Percentiles rank a stretch among this genome's conserved stretches.
Evolutionary conservation across 2,797 vertebrate species (phyloP).

Genomic region (Discoglossus pictus): DNA sequence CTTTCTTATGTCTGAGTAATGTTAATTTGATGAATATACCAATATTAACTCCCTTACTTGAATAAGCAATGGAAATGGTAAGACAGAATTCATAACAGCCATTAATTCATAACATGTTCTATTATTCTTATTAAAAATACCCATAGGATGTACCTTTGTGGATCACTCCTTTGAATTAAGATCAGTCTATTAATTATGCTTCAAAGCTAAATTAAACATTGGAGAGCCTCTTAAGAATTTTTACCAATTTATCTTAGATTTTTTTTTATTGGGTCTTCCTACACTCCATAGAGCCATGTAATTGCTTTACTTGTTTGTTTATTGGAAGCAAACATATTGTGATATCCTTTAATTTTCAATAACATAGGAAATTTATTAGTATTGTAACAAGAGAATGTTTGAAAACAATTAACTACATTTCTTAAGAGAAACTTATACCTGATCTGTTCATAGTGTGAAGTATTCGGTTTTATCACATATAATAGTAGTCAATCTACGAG

Average conservation of each 20-base stretch:
- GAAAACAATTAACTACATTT: neutral
- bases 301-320: constrained; percentile 82
- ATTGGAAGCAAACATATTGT: constrained; percentile 76
- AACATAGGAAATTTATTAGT: neutral
- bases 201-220: constrained; percentile 81
- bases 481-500: no score
- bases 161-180: constrained; percentile 81
- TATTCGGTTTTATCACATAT: no score
- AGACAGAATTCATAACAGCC: constrained; percentile 79
- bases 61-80: constrained; percentile 78
- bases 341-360: constrained; percentile 55
- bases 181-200: constrained; percentile 86
- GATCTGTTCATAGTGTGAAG: no score
- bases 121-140: constrained; percentile 83
- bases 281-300: constrained; percentile 78
- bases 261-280: constrained; percentile 81
- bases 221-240: constrained; percentile 80
- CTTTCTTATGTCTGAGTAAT: constrained; percentile 68
- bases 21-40: constrained; percentile 80
- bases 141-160: constrained; percentile 82
- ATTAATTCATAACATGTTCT: constrained; percentile 76
- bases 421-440: no score
- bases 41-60: constrained; percentile 83
- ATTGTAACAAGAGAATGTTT: constrained; percentile 2
- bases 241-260: constrained; percentile 81